Base-by-base conservation (phyloP, 37 sponge, comb jelly and placozoan species). In the Lycopodina hypogea region DNA sequence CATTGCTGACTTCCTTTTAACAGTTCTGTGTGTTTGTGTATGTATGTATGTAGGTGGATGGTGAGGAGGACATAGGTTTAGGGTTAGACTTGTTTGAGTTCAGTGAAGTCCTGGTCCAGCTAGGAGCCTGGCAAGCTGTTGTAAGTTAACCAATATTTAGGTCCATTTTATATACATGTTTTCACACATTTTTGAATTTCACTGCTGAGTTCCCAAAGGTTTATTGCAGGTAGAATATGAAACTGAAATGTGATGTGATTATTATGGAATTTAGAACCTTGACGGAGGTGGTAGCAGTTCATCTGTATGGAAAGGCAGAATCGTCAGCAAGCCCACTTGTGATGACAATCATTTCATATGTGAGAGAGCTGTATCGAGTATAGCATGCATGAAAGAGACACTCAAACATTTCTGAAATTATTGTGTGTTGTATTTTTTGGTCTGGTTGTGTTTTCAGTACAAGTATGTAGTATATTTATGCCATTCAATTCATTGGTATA, bases 281-380 rank as follows among this genome's bases (percentile, higher is more conserved):
- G 91, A 90, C 52, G 91, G 91, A 56, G 91, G 91, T 30, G 91
- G 91, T 3, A 90, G 91, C 42, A 90, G 91, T 82, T 75, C 73
- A 48, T 90, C 91, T 18, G 91, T 86, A 21, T 79, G 64, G 66
- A 74, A 82, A 1, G 87, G 87, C 22, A 64, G 21, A 19, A 83
- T 90, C 15, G 59, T 90, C 53, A 74, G 68, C 70, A 56, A 60
- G 34, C 91, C 91, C 35, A 90, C 91, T 4, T 90, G 91, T 45
- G 4, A 58, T 1, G 91, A 90, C 57, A 82, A 28, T 23, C 69
- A 53, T 9, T 3, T 77, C 11, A 68, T 74, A 9, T 90, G 91
- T 74, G 87, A 90, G 52, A 55, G 91, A 83, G 32, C 72, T 1
- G 87, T 90, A 59, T 77, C 91, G 12, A 75, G 69, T 34, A 90